Base-by-base conservation (phyloP, 53 echinoderm and acorn worm species). In the Actinopyga echinites region DNA sequence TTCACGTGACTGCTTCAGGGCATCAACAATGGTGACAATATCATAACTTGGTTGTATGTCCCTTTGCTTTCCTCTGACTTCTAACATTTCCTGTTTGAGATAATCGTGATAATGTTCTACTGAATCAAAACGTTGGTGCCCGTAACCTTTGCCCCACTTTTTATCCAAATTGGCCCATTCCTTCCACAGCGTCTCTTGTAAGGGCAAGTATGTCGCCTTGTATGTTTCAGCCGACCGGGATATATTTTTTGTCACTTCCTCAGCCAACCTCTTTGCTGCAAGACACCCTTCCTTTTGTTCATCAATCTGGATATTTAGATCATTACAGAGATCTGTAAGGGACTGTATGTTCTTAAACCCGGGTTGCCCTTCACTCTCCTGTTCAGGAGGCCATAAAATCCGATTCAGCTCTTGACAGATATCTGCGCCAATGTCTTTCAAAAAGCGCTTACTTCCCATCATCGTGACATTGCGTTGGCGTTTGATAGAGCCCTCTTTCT, bases 151-250 rank as follows among this genome's bases (percentile, higher is more conserved):
- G 1, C 17, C 45, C 36, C 36, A 80, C 25, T 29, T 80, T 61
- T 80, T 60, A 80, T 80, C 80, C 80, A 80, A 25, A 3, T 9
- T 37, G 12, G 80, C 59, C 62, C 62, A 80, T n/a, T 80, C 43
- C 25, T 26, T 60, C 80, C 80, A 80, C 7, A 61, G 42, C n/a
- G 6, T 56, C 26, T 31, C 33, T 56, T 80, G 80, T 10, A 80
- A 61, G 20, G 80, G 80, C 21, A 80, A 60, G 12, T 40, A 6
- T 26, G 10, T 36, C 34, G 26, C 43, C 29, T 80, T 80, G 22
- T 80, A 80, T 3, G 20, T 29, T 26, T 35, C 80, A 23, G 62
- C 4, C n/a, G 58, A 61, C 45, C 37, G 21, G 21, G n/a, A 7
- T 6, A 62, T 60, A 10, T 24, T 36, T 32, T 56, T n/a, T 15